Percentiles rank a stretch among this genome's conserved stretches.
phyloP scores from a whole-genome alignment of 2,797 vertebrate species.

The Melanotaenia nigrans region DNA sequence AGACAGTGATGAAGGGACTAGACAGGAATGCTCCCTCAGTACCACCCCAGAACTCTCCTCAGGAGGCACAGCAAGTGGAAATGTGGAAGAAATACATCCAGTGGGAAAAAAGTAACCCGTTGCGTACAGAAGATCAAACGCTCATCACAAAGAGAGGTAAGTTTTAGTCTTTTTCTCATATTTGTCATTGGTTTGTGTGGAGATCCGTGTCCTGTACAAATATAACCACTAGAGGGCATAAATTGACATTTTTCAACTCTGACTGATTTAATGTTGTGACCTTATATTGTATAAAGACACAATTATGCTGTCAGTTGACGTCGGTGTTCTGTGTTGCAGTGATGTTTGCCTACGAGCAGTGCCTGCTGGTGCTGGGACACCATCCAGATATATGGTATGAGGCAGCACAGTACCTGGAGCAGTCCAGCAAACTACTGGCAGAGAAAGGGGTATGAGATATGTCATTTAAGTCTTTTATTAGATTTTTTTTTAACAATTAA shows the following conservation, averaged over 20 bases:
- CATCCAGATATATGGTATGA: slow-evolving; percentile 99
- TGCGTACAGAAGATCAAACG: slow-evolving; percentile 97
- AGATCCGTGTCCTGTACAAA: neutral
- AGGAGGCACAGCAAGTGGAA: slow-evolving; percentile 98
- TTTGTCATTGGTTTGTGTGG: neutral
- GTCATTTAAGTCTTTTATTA: neutral
- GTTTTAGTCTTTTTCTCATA: neutral
- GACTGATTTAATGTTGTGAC: neutral
- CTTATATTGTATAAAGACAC: neutral
- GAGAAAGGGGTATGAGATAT: slow-evolving; percentile 92
- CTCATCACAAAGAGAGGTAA: slow-evolving; percentile 99
- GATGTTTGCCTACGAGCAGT: slow-evolving; percentile 99
- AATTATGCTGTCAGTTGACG: neutral
- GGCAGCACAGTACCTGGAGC: slow-evolving; percentile 97
- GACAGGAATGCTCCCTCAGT: slow-evolving; percentile 98
- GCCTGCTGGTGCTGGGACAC: slow-evolving; percentile 96
- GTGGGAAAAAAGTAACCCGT: slow-evolving; percentile 98
- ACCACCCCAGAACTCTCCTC: slow-evolving; percentile 96
- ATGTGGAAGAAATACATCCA: slow-evolving; percentile 99
- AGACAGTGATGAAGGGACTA: slow-evolving; percentile 98
- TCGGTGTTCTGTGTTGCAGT: slow-evolving; percentile 80
- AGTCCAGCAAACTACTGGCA: slow-evolving; percentile 97
- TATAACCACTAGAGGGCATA: slow-evolving; percentile 44
- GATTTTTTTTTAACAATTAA: neutral
- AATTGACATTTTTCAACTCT: neutral